phyloP scores from a whole-genome alignment of 2,888 invertebrate species.

The Agrilus biguttatus region DNA sequence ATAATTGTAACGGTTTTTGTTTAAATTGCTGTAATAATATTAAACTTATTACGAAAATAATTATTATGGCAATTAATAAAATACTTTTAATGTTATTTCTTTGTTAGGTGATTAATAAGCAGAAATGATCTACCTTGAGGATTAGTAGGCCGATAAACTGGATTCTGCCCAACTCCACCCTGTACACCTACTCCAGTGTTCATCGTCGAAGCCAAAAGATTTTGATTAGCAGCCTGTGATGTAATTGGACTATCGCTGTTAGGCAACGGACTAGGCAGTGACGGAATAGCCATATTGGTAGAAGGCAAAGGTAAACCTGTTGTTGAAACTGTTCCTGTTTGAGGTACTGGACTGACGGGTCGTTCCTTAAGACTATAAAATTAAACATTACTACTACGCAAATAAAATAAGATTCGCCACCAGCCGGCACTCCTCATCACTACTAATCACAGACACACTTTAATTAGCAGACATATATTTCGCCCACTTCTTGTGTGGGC shows the following conservation, averaged over 20 bases:
- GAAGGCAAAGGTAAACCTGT: slow-evolving; percentile 25
- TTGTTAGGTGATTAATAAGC: not conserved
- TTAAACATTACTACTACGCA: not conserved
- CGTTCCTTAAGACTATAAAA: slow-evolving; percentile 44
- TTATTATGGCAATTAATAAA: too few relatives aligned
- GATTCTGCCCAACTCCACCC: slow-evolving; percentile 25
- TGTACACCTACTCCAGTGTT: slow-evolving; percentile 17
- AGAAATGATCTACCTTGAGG: slow-evolving; percentile 19
- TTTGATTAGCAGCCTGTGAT: slow-evolving; percentile 29
- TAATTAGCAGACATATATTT: not conserved
- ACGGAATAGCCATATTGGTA: slow-evolving; percentile 26
- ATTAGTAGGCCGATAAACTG: slow-evolving; percentile 29
- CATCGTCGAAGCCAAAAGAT: slow-evolving; percentile 23
- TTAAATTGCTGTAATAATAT: too few relatives aligned
- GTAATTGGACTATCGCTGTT: slow-evolving; percentile 39
- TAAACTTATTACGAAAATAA: too few relatives aligned
- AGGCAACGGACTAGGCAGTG: slow-evolving; percentile 38
- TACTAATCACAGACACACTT: too few relatives aligned
- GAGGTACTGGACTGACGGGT: slow-evolving; percentile 47
- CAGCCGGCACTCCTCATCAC: too few relatives aligned
- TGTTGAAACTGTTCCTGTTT: slow-evolving; percentile 22
- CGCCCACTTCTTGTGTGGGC: not conserved
- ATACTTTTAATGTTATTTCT: not conserved
- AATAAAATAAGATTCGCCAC: not conserved
- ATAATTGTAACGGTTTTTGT: too few relatives aligned